Evolutionary conservation across 2,113 vertebrate genomes (phyloP), one percentile per base, ranked within the genome.

Genomic region (Hassar affinis): DNA sequence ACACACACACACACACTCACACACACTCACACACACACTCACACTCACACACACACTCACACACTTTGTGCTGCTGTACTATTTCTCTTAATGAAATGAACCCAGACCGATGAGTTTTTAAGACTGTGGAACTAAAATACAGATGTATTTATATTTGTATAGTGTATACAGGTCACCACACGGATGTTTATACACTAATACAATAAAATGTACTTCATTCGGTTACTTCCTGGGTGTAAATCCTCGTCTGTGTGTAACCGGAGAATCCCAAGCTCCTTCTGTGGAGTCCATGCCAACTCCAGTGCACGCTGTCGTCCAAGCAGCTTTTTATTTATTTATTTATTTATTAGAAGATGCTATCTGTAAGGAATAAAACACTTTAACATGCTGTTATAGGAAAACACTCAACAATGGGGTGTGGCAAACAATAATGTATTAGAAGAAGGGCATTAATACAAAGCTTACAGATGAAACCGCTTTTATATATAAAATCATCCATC

Each of bases 121-220:
- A 33, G 27, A 33, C n/a, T 62, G 4, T 45, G 42, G 33, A 49
- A 27, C 45, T 49, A 74, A 74, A 74, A 74, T 74, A n/a, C 45
- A 15, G 12, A 30, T 15, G 25, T n/a, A 49, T 74, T 74, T 74
- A 42, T 42, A 42, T 42, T 42, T 42, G 15, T 75, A 4, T 52
- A 74, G 17, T 18, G 14, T 30, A 30, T 30, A 33, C 14, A 52
- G 14, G 27, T 51, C n/a, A 49, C 51, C 47, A 74, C 25, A 75
- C 47, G 18, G 47, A 75, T 51, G 12, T 30, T 74, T 49, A 4
- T 5, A 51, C 6, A 45, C 49, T 80, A 79, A 45, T 27, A 7
- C 30, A 66, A 77, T 61, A 77, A 83, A 83, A 62, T 75, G n/a
- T 22, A 72, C 45, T 25, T 49, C 59, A 47, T 56, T 20, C 5